phyloP scores from a whole-genome alignment of 2,113 vertebrate species.

The Pteruthius melanotis region DNA sequence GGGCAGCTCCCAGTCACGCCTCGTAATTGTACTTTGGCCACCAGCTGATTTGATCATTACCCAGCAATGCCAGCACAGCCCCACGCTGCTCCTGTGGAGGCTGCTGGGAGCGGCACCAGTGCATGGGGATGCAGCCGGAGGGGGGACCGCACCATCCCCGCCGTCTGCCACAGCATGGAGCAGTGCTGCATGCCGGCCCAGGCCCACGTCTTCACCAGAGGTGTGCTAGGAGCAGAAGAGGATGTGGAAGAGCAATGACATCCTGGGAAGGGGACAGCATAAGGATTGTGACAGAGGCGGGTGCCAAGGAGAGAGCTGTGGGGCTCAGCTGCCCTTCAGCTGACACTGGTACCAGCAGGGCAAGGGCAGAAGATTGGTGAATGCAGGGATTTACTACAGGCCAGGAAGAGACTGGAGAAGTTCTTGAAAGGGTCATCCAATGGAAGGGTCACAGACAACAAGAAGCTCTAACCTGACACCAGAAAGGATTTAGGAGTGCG shows the following conservation, averaged over 20 bases:
- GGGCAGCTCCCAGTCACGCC: background rate
- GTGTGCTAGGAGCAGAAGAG: background rate
- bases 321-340: background rate
- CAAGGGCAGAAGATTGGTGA: background rate
- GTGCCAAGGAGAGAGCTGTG: background rate
- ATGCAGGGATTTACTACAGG: background rate
- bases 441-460: background rate
- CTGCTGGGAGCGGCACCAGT: background rate
- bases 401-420: background rate
- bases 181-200: rapidly evolving
- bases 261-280: background rate
- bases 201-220: rapidly evolving
- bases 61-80: background rate
- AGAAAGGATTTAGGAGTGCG: background rate
- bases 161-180: rapidly evolving
- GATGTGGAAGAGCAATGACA: background rate
- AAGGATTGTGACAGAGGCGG: background rate
- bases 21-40: conserved; percentile 19
- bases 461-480: background rate
- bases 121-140: background rate
- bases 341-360: background rate
- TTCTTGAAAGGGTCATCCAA: background rate
- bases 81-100: background rate
- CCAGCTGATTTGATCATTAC: background rate
- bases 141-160: background rate